These are phyloP conservation scores for Gallirallus australis DNA, from an alignment of 2,797 vertebrate genomes.

Conservation along the genomic window DNA sequence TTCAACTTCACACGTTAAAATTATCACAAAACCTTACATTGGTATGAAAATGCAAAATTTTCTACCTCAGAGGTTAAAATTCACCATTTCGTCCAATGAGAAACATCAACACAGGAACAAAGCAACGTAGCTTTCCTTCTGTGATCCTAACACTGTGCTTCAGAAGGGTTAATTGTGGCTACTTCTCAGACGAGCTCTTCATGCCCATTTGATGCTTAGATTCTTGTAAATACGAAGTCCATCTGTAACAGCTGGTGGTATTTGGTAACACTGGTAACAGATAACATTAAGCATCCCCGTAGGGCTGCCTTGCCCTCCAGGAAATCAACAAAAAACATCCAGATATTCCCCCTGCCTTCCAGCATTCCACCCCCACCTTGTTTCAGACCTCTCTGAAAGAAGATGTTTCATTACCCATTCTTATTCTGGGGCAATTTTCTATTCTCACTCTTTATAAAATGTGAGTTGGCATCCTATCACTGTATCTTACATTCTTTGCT, in stretches of 20 bases:
- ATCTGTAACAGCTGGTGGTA: neutral
- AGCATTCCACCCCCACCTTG: neutral
- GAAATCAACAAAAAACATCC: neutral
- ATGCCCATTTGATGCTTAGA: neutral
- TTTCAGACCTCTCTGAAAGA: neutral
- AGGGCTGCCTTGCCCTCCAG: neutral
- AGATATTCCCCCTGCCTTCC: neutral
- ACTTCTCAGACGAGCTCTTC: neutral
- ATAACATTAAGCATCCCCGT: rapidly evolving
- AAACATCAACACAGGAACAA: neutral
- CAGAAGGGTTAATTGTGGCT: rapidly evolving
- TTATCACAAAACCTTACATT: rapidly evolving
- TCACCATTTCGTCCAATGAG: neutral
- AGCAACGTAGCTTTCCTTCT: neutral
- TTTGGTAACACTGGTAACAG: neutral
- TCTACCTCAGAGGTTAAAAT: neutral
- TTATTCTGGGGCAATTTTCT: neutral
- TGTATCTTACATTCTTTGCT: neutral
- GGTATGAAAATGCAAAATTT: neutral
- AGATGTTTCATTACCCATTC: neutral
- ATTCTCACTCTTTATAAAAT: neutral
- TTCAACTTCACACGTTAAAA: neutral
- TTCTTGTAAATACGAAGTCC: neutral
- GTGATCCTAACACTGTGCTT: rapidly evolving
- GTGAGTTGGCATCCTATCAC: neutral